Evolutionary conservation across 2,888 invertebrate genomes (phyloP), one percentile per base, ranked within the genome.

Genomic region (Lycophotia porphyrea): DNA sequence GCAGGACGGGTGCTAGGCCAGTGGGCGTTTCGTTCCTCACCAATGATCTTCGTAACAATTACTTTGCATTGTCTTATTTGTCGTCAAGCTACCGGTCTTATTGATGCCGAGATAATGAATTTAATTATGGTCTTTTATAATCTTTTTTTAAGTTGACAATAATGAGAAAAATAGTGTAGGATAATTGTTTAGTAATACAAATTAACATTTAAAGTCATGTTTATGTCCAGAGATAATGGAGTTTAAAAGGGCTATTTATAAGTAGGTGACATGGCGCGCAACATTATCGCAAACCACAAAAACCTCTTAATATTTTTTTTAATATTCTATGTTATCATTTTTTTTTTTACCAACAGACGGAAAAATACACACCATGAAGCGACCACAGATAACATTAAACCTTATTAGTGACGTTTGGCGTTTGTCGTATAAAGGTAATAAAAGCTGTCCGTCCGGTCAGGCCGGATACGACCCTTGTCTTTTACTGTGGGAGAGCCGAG

Each of bases 21-120:
- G 92, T 92, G 88, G 93, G 90, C 89, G 91, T 89, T 71, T 80
- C 92, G 95, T 94, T 94, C 93, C 92, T 91, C 93, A 89, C 91
- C 92, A 94, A 90, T 92, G 94, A 91, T 85, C 90, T 86, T 87
- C 88, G 75, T 80, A 88, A 84, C 86, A 87, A 88, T 89, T 86
- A 86, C 87, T 78, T 88, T 87, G 89, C 86, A 93, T 94, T 92
- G 93, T 93, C 91, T 90, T 88, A 85, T 90, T 90, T 88, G 87
- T 87, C 88, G 89, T 87, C 88, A 85, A 84, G 85, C 87, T 86
- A 87, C 84, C 69, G 86, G 85, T 81, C 79, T 77, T 85, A 76
- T 77, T 71, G 74, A 84, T 70, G 60, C 24, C 55, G 68, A 75
- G 64, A 73, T 79, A 75, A 88, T 88, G 64, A 44, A 78, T 79